A percentile compares a stretch with the other conserved stretches of the same genome.
These are phyloP conservation scores for Ciona savignyi DNA, from an alignment of 23 tunicate genomes.

Conservation along the genomic window DNA sequence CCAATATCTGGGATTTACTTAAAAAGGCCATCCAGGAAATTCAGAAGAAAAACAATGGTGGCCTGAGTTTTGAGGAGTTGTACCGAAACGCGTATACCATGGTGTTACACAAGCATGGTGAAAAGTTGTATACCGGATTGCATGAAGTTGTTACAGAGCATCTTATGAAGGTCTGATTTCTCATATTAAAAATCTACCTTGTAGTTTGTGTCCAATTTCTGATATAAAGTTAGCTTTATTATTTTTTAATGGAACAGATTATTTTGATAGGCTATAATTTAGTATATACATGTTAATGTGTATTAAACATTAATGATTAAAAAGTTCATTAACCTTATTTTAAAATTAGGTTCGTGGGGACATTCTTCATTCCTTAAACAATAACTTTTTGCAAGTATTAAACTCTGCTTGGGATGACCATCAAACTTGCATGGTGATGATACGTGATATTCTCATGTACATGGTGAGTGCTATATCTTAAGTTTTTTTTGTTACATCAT, in stretches of 20 bases:
- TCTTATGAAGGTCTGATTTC: constrained; percentile 70
- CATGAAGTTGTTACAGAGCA: constrained; percentile 93
- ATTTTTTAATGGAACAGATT: too few relatives aligned
- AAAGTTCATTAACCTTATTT: too few relatives aligned
- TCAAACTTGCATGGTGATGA: constrained; percentile 99
- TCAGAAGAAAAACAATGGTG: constrained; percentile 98
- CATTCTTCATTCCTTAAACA: constrained; percentile 72
- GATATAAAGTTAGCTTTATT: too few relatives aligned
- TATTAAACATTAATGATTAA: too few relatives aligned
- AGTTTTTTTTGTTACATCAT: neutral
- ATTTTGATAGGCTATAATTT: too few relatives aligned
- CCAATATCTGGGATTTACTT: constrained; percentile 92
- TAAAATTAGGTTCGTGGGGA: constrained; percentile 85
- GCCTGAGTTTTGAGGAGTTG: constrained; percentile 91
- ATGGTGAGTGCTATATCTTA: constrained; percentile 58
- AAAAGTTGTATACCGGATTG: constrained; percentile 86
- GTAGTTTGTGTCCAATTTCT: too few relatives aligned
- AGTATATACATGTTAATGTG: too few relatives aligned
- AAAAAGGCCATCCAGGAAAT: constrained; percentile 98
- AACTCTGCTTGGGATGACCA: constrained; percentile 98
- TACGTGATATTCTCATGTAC: constrained; percentile 97
- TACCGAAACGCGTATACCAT: constrained; percentile 97
- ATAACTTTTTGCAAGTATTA: constrained; percentile 80
- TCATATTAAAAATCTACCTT: too few relatives aligned
- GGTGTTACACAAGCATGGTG: constrained; percentile 98